Evolutionary conservation across 2,797 vertebrate species (phyloP), one percentile per base, ranked within the genome.

Genomic region (Poeciliopsis paucimaculata): DNA sequence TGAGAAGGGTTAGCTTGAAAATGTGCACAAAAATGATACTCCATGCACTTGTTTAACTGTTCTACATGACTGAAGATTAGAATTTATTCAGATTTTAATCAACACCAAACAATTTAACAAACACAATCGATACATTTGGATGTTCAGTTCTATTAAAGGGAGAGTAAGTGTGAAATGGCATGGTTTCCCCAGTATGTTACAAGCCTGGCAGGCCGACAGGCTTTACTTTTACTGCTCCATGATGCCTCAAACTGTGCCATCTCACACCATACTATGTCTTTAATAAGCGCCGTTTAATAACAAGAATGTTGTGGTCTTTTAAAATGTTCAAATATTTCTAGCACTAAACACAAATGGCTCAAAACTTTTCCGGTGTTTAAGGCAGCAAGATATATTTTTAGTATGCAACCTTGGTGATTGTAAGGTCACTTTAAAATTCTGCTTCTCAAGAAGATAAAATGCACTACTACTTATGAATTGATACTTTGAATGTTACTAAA

Each of bases 1-100:
- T 68, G 20, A 68, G 16, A 23, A 68, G 64, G 64, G 23, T 68
- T 41, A 36, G 39, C 15, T 31, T 8, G 6, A 23, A 66, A 66
- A 66, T 23, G 16, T 39, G 20, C 26, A 41, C 10, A 1, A 41
- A 39, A 60, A 31, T 53, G 4, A 15, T 31, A 60, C n/a, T 16
- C 3, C n/a, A 5, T 60, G 12, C 28, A 62, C 73, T 83, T n/a
- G 26, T 31, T 73, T 78, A 84, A 72, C 57, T 16, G 68, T 71
- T 6, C 66, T 77, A 60, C 18, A 26, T 86, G 70, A 74, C 73
- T 75, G 70, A 34, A 64, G 43, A 4, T 78, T 82, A 16, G 72
- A 16, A 76, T 77, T 82, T 57, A 77, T 46, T 77, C 64, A 74
- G 5, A 13, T 51, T 78, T 73, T 39, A 49, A 9, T 23, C 46